phyloP scores from a whole-genome alignment of 30 jellyfish, hydroid and myxozoan species.

The Cassiopea xamachana region DNA sequence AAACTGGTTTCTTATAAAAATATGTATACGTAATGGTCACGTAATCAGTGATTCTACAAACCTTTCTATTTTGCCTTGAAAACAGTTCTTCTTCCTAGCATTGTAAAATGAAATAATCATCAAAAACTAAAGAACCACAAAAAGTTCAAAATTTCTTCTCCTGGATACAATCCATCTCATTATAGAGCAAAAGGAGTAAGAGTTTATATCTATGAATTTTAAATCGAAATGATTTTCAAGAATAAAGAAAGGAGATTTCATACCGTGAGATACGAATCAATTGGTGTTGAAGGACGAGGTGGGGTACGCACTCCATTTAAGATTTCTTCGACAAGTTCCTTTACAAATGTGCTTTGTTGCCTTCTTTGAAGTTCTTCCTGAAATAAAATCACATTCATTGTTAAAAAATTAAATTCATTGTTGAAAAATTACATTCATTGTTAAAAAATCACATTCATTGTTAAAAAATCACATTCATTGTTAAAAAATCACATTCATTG shows the following conservation, averaged over 20 bases:
- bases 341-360: conserved; percentile 46
- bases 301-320: conserved; percentile 91
- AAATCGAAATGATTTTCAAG: not conserved
- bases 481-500: too few species aligned
- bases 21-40: not conserved
- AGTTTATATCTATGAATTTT: too few species aligned
- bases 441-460: too few species aligned
- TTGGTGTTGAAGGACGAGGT: conserved; percentile 92
- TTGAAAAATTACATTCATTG: too few species aligned
- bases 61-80: conserved; percentile 75
- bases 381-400: not conserved
- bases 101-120: not conserved
- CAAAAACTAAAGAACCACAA: not conserved
- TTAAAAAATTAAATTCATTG: too few species aligned
- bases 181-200: too few species aligned
- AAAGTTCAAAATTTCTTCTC: not conserved
- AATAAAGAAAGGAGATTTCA: not conserved
- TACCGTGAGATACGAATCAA: conserved; percentile 81
- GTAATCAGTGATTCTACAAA: not conserved
- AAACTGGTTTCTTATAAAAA: too few species aligned
- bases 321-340: conserved; percentile 73
- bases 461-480: too few species aligned
- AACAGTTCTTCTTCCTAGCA: conserved; percentile 88
- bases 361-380: conserved; percentile 76
- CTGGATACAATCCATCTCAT: too few species aligned